Evolutionary conservation across 2,113 vertebrate species (phyloP), one percentile per base, ranked within the genome.

Genomic region (Neodontobutis hainanensis): DNA sequence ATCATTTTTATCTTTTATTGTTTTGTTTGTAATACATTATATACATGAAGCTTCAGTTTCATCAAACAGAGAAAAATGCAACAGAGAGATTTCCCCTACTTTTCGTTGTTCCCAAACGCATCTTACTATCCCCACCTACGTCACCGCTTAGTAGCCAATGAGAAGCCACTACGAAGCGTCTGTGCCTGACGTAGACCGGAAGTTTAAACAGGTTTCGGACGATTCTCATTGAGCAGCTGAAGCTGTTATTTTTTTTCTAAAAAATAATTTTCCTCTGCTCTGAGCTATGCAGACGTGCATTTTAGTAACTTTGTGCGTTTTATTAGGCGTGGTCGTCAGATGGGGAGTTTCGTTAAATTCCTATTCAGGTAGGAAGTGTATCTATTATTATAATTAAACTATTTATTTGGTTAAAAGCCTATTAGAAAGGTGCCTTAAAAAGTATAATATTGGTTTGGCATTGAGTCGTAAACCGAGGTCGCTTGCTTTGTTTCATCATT

Each of bases 291-390:
- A 96, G 53, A 94, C 87, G 69, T 94, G 94, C 91, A 90, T 88
- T 74, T 89, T 94, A 63, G 91, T 95, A 73, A 87, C 91, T 0
- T 0, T 96, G 0, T 78, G 86, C 42, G 92, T 95, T 68, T 76
- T 98, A 19, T 60, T 96, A 3, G 93, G 90, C 0, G 86, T 97
- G 5, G 93, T 85, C 34, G 92, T 93, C 71, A 95, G 96, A 77
- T 99, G 97, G 97, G 73, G 94, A 0, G 94, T 99, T 5, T 98
- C 97, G 6, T 91, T 99, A n/a, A 92, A 94, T 65, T 92, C 96
- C 27, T 99, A 99, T 60, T 99, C 97, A 91, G 96, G 97, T 99
- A 82, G 42, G 83, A 77, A 77, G 4, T 35, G 5, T 32, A 15
- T 5, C 38, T 55, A 14, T 36, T 55, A 46, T 27, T 27, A 27